These are phyloP conservation scores for Microplitis manilae DNA, from an alignment of 2,888 invertebrate species.

Conservation along the genomic window DNA sequence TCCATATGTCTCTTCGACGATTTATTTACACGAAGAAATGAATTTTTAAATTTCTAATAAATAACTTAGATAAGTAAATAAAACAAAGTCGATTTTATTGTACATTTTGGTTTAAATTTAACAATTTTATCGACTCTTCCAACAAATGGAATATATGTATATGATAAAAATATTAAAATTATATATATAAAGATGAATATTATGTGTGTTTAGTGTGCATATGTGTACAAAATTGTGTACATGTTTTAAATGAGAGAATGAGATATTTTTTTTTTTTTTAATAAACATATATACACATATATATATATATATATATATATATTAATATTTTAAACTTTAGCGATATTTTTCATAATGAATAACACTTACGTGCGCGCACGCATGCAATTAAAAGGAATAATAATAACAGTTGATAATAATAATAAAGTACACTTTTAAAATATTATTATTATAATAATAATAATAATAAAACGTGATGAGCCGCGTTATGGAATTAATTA, in stretches of 20 bases:
- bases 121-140: conserved; percentile 9
- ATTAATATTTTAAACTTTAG: conserved; percentile 3
- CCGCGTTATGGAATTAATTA: conserved; percentile 13
- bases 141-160: conserved; percentile 11
- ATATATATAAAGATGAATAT: background rate
- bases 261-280: background rate
- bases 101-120: background rate
- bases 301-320: background rate
- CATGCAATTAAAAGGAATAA: conserved; percentile 18
- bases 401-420: conserved; percentile 20
- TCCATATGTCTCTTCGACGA: conserved; percentile 15
- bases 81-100: background rate
- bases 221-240: conserved; percentile 15
- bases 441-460: background rate
- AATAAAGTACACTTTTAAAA: conserved; percentile 20
- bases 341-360: conserved; percentile 14
- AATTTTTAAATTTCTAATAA: too few species aligned
- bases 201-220: conserved; percentile 18
- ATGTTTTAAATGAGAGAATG: conserved; percentile 19
- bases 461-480: conserved; percentile 17
- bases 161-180: background rate
- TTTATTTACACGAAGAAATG: conserved; percentile 6
- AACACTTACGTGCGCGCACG: conserved; percentile 14
- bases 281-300: background rate
- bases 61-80: background rate